A percentile compares a stretch with the other conserved stretches of the same genome.
Evolutionary conservation across 1,140 invertebrate species (phyloP).

Genomic region (Drosophila rhopaloa): DNA sequence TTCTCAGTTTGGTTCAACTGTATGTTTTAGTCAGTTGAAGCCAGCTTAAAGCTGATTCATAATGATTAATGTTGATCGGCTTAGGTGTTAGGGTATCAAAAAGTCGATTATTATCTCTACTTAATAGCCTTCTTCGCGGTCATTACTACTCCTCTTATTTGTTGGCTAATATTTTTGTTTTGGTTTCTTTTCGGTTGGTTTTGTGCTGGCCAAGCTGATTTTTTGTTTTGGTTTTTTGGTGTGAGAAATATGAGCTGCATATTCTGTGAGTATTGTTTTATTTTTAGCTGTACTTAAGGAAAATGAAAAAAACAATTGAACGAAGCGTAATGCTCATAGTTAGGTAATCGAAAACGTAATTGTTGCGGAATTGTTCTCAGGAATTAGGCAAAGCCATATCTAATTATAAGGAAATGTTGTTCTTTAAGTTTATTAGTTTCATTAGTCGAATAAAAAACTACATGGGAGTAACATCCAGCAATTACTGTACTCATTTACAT

Average conservation of each 20-base stretch:
- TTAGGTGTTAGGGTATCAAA: conserved; percentile 27
- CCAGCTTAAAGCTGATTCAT: not conserved
- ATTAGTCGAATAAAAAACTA: conserved; percentile 9
- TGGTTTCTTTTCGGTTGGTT: conserved; percentile 32
- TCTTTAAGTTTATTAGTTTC: not conserved
- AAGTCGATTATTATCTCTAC: conserved; percentile 8
- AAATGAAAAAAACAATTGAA: conserved; percentile 61
- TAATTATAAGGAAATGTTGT: conserved; percentile 18
- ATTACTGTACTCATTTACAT: conserved; percentile 28
- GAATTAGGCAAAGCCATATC: conserved; percentile 9
- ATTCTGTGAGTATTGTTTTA: conserved; percentile 46
- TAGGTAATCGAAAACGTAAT: conserved; percentile 51
- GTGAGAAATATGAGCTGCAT: conserved; percentile 67
- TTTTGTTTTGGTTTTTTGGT: conserved; percentile 24
- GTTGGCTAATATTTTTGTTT: conserved; percentile 51
- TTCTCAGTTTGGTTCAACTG: not conserved
- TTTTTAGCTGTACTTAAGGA: conserved; percentile 44
- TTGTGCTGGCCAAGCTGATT: conserved; percentile 47
- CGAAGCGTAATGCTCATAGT: conserved; percentile 37
- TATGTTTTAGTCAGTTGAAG: not conserved
- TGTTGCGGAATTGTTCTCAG: conserved; percentile 18
- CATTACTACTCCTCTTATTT: conserved; percentile 48
- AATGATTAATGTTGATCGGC: conserved; percentile 4
- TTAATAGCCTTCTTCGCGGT: conserved; percentile 30
- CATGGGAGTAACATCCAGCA: not conserved